Conservation (phyloP, 2,113 vertebrate genomes). For the Ictidomys tridecemlineatus region DNA sequence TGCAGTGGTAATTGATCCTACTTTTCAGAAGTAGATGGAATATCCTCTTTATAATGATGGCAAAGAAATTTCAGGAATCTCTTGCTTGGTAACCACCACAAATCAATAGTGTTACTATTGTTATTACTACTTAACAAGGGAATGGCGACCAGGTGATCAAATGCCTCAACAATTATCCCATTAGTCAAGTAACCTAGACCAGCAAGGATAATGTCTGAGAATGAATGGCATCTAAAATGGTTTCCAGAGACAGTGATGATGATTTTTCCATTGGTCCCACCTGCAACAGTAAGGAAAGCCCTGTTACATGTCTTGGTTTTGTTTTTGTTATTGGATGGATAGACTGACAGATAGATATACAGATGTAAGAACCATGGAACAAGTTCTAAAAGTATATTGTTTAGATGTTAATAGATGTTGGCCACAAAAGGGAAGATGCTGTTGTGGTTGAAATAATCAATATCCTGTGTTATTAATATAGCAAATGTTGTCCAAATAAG, state of each 20-base stretch:
- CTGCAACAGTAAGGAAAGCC: rapidly evolving
- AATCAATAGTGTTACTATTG: background rate
- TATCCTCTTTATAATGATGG: background rate
- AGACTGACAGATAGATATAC: background rate
- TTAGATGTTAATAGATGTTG: background rate
- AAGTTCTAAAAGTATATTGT: too few relatives aligned
- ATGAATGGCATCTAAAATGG: background rate
- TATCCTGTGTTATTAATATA: background rate
- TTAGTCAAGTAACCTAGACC: background rate
- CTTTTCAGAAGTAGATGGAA: background rate
- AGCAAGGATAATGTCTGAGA: background rate
- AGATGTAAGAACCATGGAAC: too few relatives aligned
- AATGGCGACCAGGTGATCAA: background rate
- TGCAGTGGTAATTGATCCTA: background rate
- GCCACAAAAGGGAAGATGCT: background rate
- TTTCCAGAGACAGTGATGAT: background rate
- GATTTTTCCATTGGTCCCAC: background rate
- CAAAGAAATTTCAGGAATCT: background rate
- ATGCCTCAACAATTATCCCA: background rate
- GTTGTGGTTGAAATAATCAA: background rate
- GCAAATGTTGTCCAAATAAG: background rate
- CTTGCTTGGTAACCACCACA: background rate
- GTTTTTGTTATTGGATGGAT: background rate
- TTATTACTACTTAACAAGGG: background rate
- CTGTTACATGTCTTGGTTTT: background rate